Evolutionary conservation across 2,113 vertebrate genomes (phyloP).

Genomic region (Brevimyrus niger): DNA sequence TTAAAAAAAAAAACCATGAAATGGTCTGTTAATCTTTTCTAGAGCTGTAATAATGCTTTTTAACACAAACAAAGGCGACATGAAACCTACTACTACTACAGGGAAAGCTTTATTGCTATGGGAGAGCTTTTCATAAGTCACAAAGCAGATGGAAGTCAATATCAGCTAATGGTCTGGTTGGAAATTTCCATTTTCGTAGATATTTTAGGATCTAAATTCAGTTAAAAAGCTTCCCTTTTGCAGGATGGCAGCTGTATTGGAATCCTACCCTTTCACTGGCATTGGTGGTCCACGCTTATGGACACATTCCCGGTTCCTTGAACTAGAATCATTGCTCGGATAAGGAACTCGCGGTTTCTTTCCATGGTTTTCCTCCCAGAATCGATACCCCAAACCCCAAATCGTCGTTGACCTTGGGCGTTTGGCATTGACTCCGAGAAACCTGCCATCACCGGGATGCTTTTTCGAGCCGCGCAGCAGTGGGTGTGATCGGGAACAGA

Average conservation of each 20-base stretch:
- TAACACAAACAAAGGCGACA: background rate
- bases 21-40: no score
- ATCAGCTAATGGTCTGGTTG: background rate
- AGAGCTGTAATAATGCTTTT: background rate
- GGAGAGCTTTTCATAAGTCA: background rate
- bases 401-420: constrained; percentile 98
- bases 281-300: background rate
- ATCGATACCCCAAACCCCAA: constrained; percentile 86
- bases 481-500: constrained; percentile 87
- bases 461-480: constrained; percentile 80
- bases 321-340: background rate
- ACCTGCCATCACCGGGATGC: constrained; percentile 78
- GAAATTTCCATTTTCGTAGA: background rate
- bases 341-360: background rate
- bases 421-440: constrained; percentile 93
- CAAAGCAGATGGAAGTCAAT: background rate
- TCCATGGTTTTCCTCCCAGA: background rate
- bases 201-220: background rate
- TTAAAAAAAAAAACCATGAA: no score
- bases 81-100: background rate
- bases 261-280: background rate
- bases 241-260: background rate
- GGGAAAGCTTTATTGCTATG: background rate
- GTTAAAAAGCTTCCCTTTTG: background rate
- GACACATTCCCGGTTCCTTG: background rate